Evolutionary conservation across 2,888 invertebrate species (phyloP).

Genomic region (Lottia gigantea): DNA sequence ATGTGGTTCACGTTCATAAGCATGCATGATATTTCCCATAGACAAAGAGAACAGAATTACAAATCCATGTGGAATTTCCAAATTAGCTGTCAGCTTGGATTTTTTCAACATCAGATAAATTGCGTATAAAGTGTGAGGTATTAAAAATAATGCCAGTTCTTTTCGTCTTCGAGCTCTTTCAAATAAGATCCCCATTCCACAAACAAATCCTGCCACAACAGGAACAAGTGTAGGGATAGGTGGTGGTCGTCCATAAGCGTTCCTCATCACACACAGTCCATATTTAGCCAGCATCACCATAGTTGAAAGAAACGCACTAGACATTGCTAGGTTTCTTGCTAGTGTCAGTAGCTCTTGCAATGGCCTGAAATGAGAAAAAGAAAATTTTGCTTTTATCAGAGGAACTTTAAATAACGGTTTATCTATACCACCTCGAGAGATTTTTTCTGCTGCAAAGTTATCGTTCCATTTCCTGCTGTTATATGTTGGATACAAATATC

Average conservation of each 20-base stretch:
- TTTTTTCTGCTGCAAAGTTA: too few species aligned
- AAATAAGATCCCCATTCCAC: constrained; percentile 45
- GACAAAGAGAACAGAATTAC: constrained; percentile 48
- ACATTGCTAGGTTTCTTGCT: constrained; percentile 45
- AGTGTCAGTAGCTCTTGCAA: constrained; percentile 37
- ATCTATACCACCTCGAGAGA: too few species aligned
- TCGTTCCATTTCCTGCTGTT: too few species aligned
- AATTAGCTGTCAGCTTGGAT: constrained; percentile 15
- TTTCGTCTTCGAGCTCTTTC: constrained; percentile 47
- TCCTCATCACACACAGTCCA: constrained; percentile 49
- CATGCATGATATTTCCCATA: constrained; percentile 58
- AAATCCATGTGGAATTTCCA: constrained; percentile 42
- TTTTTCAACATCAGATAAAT: constrained; percentile 41
- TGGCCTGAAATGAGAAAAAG: constrained; percentile 40
- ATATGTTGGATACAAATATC: background rate
- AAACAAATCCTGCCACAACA: constrained; percentile 38
- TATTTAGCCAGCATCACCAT: constrained; percentile 54
- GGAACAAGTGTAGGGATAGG: constrained; percentile 49
- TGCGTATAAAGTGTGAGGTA: constrained; percentile 49
- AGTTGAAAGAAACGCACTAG: constrained; percentile 49
- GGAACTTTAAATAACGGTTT: too few species aligned
- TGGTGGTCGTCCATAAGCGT: constrained; percentile 40
- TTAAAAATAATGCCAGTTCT: constrained; percentile 50
- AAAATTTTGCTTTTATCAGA: too few species aligned
- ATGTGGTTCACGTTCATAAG: constrained; percentile 55